These are phyloP conservation scores for Colaptes auratus DNA, from an alignment of 2,113 vertebrate genomes.

Conservation along the genomic window DNA sequence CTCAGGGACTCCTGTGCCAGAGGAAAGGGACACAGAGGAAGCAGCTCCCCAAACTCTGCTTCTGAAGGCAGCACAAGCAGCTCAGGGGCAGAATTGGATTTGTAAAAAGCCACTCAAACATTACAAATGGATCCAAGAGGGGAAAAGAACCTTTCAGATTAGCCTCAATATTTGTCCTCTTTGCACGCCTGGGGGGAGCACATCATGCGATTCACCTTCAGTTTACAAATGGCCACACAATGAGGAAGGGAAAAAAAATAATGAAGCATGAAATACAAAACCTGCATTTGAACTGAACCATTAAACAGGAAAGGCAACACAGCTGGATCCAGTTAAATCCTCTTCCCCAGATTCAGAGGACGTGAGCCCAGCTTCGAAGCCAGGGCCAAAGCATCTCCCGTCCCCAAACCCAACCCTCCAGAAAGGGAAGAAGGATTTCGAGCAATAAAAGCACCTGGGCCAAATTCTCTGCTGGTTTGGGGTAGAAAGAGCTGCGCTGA, in stretches of 20 bases:
- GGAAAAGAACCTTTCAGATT: not conserved
- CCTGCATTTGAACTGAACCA: slow-evolving; percentile 17
- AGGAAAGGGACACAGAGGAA: not conserved
- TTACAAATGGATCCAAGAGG: fast-evolving
- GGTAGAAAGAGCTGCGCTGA: not conserved
- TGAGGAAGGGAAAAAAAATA: not conserved
- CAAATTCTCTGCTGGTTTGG: not conserved
- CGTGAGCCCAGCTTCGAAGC: not conserved
- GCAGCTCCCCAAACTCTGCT: not conserved
- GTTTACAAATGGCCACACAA: slow-evolving; percentile 27
- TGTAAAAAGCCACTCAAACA: not conserved
- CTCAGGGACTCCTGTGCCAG: too few species aligned
- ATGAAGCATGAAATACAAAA: slow-evolving; percentile 51
- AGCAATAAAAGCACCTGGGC: fast-evolving
- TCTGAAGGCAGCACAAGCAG: fast-evolving
- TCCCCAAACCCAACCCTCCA: fast-evolving
- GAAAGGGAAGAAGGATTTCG: not conserved
- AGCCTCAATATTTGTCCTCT: not conserved
- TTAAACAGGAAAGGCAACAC: slow-evolving; percentile 1
- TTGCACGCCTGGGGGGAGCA: not conserved
- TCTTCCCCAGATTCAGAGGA: not conserved
- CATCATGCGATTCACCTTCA: not conserved
- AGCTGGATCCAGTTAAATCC: slow-evolving; percentile 1
- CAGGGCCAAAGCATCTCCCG: not conserved
- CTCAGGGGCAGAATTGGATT: fast-evolving